These are phyloP conservation scores for Ephydatia muelleri DNA, from an alignment of 37 sponge, comb jelly and placozoan species.

Conservation along the genomic window DNA sequence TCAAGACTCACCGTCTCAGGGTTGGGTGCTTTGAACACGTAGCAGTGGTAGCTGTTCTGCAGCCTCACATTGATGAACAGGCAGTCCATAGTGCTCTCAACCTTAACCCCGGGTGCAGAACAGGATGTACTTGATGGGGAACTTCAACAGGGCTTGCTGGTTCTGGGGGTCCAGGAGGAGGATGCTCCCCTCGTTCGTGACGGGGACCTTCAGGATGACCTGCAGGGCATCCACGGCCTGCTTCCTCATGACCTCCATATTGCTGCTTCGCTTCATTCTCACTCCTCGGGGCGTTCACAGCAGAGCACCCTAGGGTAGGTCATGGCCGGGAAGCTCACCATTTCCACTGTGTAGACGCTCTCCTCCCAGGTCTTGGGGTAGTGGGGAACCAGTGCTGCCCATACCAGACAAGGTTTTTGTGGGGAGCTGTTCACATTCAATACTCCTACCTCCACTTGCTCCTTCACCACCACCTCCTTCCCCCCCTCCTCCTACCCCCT, in stretches of 20 bases:
- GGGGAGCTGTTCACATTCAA: too few species aligned
- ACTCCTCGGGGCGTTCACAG: conserved; percentile 88
- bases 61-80: conserved; percentile 74
- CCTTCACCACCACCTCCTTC: too few species aligned
- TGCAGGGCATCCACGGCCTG: conserved; percentile 55
- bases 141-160: conserved; percentile 40
- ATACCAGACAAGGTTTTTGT: too few species aligned
- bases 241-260: conserved; percentile 71
- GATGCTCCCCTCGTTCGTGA: conserved; percentile 54
- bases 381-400: too few species aligned
- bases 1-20: conserved; percentile 45
- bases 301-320: conserved; percentile 80
- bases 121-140: conserved; percentile 57
- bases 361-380: background rate
- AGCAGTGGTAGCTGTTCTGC: conserved; percentile 71
- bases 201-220: conserved; percentile 67
- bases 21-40: conserved; percentile 63
- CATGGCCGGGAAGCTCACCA: conserved; percentile 36
- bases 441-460: too few species aligned
- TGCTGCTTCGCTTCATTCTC: conserved; percentile 79
- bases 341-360: background rate
- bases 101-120: conserved; percentile 85
- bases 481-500: too few species aligned
- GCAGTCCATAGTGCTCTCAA: conserved; percentile 66
- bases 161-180: conserved; percentile 63